These are phyloP conservation scores for Mylabris sibirica DNA, from an alignment of 2,888 invertebrate genomes.

Conservation along the genomic window DNA sequence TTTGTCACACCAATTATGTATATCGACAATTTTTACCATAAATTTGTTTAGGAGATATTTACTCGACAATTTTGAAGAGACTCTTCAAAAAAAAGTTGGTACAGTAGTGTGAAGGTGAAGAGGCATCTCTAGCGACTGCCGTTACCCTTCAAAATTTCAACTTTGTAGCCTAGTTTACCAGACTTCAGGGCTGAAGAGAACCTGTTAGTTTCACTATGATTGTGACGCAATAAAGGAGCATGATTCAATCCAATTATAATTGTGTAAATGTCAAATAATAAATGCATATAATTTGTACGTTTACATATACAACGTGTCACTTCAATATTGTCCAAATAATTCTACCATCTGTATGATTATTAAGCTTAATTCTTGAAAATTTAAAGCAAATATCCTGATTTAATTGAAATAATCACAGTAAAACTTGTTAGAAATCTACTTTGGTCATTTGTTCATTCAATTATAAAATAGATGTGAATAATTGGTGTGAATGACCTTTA, in stretches of 20 bases:
- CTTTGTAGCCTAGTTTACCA: too few relatives aligned
- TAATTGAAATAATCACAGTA: background rate
- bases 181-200: background rate
- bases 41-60: too few relatives aligned
- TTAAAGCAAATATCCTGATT: background rate
- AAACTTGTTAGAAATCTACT: background rate
- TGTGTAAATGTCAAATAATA: background rate
- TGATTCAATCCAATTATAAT: background rate
- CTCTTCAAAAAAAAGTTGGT: too few relatives aligned
- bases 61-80: too few relatives aligned
- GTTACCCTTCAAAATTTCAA: too few relatives aligned
- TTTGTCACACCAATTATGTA: too few relatives aligned
- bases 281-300: background rate
- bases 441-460: background rate
- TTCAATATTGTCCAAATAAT: background rate
- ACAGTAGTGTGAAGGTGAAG: too few relatives aligned
- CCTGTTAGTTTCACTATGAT: slow-evolving; percentile 28
- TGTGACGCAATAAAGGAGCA: slow-evolving; percentile 45
- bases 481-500: slow-evolving; percentile 2
- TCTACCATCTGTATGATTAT: too few relatives aligned
- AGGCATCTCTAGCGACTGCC: too few relatives aligned
- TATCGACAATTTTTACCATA: too few relatives aligned
- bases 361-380: background rate
- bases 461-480: background rate
- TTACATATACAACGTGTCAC: background rate